Conservation (phyloP, 1,140 invertebrate species). For the Brachionus manjavacas region DNA sequence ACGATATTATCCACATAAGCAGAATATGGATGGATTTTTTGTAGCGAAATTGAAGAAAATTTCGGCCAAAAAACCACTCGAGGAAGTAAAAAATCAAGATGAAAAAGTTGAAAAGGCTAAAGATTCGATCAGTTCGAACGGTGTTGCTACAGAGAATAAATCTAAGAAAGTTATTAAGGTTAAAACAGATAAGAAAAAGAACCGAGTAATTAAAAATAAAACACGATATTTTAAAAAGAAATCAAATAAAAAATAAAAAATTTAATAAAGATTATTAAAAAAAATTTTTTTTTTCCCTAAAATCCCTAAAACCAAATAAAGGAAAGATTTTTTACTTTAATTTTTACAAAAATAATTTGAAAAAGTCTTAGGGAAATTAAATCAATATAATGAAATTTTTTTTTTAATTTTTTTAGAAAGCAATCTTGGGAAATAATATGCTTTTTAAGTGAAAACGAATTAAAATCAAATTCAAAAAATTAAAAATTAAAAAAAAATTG, state of each 20-base stretch:
- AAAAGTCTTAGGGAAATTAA: too few species aligned
- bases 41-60: slow-evolving; percentile 97
- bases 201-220: slow-evolving; percentile 28
- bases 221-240: slow-evolving; percentile 31
- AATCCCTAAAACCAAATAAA: too few species aligned
- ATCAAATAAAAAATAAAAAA: slow-evolving; percentile 28
- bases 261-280: not conserved
- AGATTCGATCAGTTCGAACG: not conserved
- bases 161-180: not conserved
- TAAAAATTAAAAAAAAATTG: too few species aligned
- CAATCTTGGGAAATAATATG: too few species aligned
- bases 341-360: too few species aligned
- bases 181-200: slow-evolving; percentile 37
- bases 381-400: too few species aligned
- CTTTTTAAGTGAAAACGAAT: too few species aligned
- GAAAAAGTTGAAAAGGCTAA: not conserved
- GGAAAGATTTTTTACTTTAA: too few species aligned
- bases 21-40: slow-evolving; percentile 99
- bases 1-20: slow-evolving; percentile 91
- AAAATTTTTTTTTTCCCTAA: not conserved
- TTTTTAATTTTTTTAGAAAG: too few species aligned
- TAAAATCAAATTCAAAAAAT: too few species aligned
- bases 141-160: not conserved
- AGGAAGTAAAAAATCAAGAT: not conserved
- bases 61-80: slow-evolving; percentile 60